These are phyloP conservation scores for Labrus mixtus DNA, from an alignment of 2,113 vertebrate species.

Conservation along the genomic window DNA sequence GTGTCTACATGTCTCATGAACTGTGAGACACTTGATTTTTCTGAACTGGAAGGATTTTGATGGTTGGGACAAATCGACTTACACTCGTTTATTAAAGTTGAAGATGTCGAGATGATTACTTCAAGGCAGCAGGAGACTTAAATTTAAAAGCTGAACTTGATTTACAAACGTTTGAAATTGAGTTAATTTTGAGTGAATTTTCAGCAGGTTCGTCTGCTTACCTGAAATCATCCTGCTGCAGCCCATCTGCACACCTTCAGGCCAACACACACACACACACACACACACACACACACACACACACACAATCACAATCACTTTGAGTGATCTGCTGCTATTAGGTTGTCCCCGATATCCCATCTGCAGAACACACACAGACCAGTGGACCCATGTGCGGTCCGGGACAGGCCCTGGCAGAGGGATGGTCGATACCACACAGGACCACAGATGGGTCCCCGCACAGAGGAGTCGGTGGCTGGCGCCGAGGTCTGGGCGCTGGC, in stretches of 20 bases:
- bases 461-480: constrained; percentile 65
- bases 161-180: too few relatives aligned
- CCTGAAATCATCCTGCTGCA: neutral
- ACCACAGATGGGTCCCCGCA: constrained; percentile 75
- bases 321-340: constrained; percentile 27
- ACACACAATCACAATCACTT: constrained; percentile 6
- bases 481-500: constrained; percentile 51
- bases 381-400: constrained; percentile 51
- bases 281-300: constrained; percentile 5
- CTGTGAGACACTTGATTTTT: too few relatives aligned
- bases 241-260: constrained; percentile 23
- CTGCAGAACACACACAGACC: constrained; percentile 60
- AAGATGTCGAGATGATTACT: too few relatives aligned
- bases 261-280: constrained; percentile 12
- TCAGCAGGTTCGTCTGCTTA: neutral
- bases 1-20: too few relatives aligned
- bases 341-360: constrained; percentile 56
- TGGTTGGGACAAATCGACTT: too few relatives aligned
- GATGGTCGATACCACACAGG: constrained; percentile 65
- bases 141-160: too few relatives aligned
- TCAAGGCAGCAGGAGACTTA: too few relatives aligned
- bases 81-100: too few relatives aligned
- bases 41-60: too few relatives aligned
- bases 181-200: neutral
- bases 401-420: constrained; percentile 55